A percentile compares a stretch with the other conserved stretches of the same genome.
These are phyloP conservation scores for Emberiza fucata DNA, from an alignment of 2,113 vertebrate species.

Conservation along the genomic window DNA sequence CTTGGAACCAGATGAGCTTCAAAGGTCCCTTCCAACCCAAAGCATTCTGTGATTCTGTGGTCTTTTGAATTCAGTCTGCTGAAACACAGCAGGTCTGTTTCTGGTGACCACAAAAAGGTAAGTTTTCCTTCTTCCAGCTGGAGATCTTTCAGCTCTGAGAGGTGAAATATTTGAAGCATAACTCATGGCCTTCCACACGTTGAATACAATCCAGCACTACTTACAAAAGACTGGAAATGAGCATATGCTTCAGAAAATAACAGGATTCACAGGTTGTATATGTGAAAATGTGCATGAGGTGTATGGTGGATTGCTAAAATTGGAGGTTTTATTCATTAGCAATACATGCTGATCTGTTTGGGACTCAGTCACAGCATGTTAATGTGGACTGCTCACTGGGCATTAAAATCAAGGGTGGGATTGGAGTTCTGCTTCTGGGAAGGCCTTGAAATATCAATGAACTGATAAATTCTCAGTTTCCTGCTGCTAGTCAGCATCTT, in stretches of 20 bases:
- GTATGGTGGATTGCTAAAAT: background rate
- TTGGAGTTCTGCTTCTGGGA: background rate
- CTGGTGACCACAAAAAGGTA: background rate
- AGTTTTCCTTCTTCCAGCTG: background rate
- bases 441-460: background rate
- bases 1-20: background rate
- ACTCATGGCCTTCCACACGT: background rate
- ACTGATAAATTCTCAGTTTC: background rate
- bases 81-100: background rate
- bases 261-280: background rate
- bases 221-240: background rate
- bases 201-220: background rate
- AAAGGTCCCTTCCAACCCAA: background rate
- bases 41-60: background rate
- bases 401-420: background rate
- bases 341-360: background rate
- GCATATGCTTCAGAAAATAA: background rate
- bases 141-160: background rate
- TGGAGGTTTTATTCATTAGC: accelerated
- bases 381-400: background rate
- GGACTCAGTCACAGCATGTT: accelerated
- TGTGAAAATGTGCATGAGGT: background rate
- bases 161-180: background rate
- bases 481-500: background rate
- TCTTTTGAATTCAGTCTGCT: background rate